Percentiles rank a stretch among this genome's conserved stretches.
These are phyloP conservation scores for Schizothorax lantsangensis DNA, from an alignment of 2,797 vertebrate genomes.

Conservation along the genomic window DNA sequence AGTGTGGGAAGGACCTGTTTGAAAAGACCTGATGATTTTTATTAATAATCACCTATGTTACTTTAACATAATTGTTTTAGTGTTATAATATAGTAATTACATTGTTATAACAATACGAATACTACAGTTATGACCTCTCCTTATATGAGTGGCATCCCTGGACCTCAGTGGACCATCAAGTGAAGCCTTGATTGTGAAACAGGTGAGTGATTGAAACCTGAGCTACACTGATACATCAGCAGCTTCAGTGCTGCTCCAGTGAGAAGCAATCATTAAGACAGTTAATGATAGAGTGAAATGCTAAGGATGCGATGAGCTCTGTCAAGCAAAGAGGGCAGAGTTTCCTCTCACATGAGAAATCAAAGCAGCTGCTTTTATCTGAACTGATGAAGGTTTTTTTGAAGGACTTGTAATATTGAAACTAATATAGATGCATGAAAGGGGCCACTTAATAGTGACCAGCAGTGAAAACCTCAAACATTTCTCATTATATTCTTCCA, in stretches of 20 bases:
- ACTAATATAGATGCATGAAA: constrained; percentile 13
- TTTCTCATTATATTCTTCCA: not conserved
- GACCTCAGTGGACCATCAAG: constrained; percentile 34
- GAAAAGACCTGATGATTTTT: not conserved
- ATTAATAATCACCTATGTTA: not conserved
- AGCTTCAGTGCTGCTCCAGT: constrained; percentile 38
- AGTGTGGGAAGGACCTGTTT: not conserved
- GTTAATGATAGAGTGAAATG: constrained; percentile 54
- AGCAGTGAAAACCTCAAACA: not conserved
- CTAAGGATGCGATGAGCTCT: constrained; percentile 32
- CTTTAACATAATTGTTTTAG: not conserved
- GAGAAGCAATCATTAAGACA: constrained; percentile 54
- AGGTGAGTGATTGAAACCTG: constrained; percentile 35
- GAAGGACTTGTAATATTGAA: not conserved
- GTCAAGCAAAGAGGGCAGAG: constrained; percentile 33
- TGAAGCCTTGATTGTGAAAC: constrained; percentile 36
- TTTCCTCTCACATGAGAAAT: constrained; percentile 56
- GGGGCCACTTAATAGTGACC: not conserved
- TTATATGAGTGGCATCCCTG: constrained; percentile 6
- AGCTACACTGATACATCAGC: constrained; percentile 25
- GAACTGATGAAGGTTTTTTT: constrained; percentile 3
- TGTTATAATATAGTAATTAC: not conserved
- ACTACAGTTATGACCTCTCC: not conserved
- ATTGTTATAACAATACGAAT: not conserved
- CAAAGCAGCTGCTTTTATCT: constrained; percentile 47